Base-by-base conservation (phyloP, 2,888 invertebrate genomes). In the Serripes groenlandicus region DNA sequence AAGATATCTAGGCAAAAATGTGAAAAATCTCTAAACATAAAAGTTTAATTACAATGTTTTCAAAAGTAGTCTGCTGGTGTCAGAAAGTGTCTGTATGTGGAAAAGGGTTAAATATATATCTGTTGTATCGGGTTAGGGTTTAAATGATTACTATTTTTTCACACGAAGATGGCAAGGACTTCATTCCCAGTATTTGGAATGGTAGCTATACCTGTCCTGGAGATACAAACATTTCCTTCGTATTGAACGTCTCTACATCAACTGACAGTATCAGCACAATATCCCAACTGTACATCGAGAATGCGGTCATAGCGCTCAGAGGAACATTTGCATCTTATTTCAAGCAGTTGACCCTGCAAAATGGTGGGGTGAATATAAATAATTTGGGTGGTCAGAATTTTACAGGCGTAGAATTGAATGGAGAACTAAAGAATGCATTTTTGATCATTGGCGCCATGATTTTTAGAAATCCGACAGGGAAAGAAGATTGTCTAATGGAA, bases 111-210 rank as follows among this genome's bases (percentile, higher is more conserved):
- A n/a, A n/a, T n/a, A n/a, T n/a, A n/a, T n/a, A n/a, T n/a, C n/a
- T n/a, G n/a, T n/a, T n/a, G n/a, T n/a, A n/a, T n/a, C n/a, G n/a
- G n/a, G n/a, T n/a, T n/a, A n/a, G n/a, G n/a, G 23, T 58, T 3
- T 58, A 7, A 23, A 58, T n/a, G 58, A 58, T 1, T 28, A 1
- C 21, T 30, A 30, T 30, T 30, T 28, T 30, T 30, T 60, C 15
- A 62, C 26, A 23, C 42, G n/a, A 37, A 66, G 66, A 66, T 28
- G 66, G 66, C 15, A 66, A 23, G 4, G 42, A 66, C 42, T 83
- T 90, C 62, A 58, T 89, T 3, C 86, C 90, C n/a, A 88, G 88
- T 79, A 72, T 81, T 28, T 90, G 90, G 90, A 75, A 75, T 62
- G 90, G 90, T 28, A 78, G 72, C 18, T 90, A 85, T 37, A 69